These are phyloP conservation scores for Drosophila atripex DNA, from an alignment of 2,888 invertebrate species.

Conservation along the genomic window DNA sequence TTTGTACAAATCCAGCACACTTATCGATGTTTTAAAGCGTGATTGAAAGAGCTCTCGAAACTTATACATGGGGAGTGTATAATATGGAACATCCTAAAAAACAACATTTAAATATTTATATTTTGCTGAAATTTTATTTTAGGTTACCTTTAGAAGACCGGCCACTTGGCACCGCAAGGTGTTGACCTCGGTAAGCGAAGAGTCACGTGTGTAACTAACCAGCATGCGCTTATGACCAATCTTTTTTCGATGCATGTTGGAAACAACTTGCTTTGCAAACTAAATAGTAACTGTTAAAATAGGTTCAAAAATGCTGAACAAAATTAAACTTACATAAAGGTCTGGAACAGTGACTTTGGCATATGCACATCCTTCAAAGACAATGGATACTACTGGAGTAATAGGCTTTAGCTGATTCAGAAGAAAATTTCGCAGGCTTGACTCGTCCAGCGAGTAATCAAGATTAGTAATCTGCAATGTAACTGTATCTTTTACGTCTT, in stretches of 20 bases:
- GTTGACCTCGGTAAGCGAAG: slow-evolving; percentile 86
- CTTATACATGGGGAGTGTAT: slow-evolving; percentile 90
- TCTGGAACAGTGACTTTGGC: slow-evolving; percentile 84
- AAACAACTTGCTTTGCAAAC: slow-evolving; percentile 88
- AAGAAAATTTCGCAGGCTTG: slow-evolving; percentile 80
- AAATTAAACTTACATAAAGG: slow-evolving; percentile 75
- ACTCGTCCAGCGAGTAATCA: slow-evolving; percentile 83
- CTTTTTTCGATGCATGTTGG: slow-evolving; percentile 91
- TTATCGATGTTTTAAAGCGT: slow-evolving; percentile 89
- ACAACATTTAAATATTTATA: no score
- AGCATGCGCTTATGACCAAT: slow-evolving; percentile 91
- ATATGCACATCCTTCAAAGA: slow-evolving; percentile 82
- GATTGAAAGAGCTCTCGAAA: slow-evolving; percentile 92
- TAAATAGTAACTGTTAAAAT: slow-evolving; percentile 17
- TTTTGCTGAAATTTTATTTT: not conserved
- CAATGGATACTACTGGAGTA: slow-evolving; percentile 82
- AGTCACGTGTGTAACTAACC: slow-evolving; percentile 88
- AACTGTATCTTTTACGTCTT: slow-evolving; percentile 73
- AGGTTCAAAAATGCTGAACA: not conserved
- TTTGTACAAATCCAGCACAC: slow-evolving; percentile 88
- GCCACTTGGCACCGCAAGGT: slow-evolving; percentile 88
- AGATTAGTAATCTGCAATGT: slow-evolving; percentile 84
- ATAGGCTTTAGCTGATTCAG: slow-evolving; percentile 83
- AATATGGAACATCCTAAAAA: slow-evolving; percentile 90
- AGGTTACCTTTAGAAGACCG: slow-evolving; percentile 86